These are phyloP conservation scores for Paratrypauchen microcephalus DNA, from an alignment of 2,797 vertebrate genomes.

Conservation along the genomic window DNA sequence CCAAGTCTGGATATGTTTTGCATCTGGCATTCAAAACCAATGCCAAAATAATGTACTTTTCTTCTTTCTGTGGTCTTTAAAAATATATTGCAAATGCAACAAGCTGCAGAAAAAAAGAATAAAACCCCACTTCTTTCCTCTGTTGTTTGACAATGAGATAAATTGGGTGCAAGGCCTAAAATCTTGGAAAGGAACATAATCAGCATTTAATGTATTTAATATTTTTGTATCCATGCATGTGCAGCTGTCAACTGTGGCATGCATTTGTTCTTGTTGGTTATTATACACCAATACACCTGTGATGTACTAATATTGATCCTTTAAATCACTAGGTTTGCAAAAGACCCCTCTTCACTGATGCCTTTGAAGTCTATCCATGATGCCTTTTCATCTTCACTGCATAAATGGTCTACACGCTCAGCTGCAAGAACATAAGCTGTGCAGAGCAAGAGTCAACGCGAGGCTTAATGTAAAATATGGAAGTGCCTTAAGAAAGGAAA, in stretches of 20 bases:
- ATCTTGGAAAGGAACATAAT: no score
- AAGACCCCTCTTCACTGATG: conserved; percentile 37
- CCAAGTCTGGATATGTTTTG: neutral
- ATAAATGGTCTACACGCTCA: conserved; percentile 61
- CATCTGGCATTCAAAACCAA: neutral
- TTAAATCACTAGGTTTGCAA: conserved; percentile 8
- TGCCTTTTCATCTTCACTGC: conserved; percentile 60
- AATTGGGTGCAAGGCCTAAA: no score
- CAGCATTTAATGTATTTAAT: neutral
- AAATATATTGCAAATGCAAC: no score
- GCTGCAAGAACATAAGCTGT: conserved; percentile 52
- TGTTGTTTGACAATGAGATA: neutral
- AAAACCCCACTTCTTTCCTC: no score
- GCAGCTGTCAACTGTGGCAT: neutral
- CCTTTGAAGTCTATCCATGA: conserved; percentile 49
- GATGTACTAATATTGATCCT: neutral
- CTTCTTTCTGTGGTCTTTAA: neutral
- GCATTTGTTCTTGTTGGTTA: neutral
- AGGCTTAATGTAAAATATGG: conserved; percentile 54
- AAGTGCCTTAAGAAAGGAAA: conserved; percentile 57
- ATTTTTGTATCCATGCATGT: neutral
- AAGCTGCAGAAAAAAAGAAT: no score
- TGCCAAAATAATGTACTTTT: neutral
- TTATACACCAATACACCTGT: neutral
- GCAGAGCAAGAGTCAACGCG: conserved; percentile 47